These are phyloP conservation scores for Drosophila tropicalis DNA, from an alignment of 1,140 invertebrate species.

Conservation along the genomic window DNA sequence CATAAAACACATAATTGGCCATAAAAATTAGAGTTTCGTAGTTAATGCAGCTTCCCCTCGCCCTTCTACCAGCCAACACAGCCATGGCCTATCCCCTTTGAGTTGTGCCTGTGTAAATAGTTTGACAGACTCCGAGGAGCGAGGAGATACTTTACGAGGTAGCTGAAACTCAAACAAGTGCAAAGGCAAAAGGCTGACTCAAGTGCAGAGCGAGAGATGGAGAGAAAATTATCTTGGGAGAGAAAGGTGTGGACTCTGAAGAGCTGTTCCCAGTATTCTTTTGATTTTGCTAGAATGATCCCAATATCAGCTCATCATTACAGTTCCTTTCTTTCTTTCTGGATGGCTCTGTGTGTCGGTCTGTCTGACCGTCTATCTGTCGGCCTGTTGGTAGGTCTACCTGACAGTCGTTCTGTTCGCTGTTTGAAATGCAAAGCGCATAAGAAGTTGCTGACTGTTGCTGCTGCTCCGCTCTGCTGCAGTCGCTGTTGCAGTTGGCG, in stretches of 20 bases:
- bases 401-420: conserved; percentile 13
- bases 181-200: conserved; percentile 30
- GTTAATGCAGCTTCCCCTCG: conserved; percentile 43
- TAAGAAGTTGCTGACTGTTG: conserved; percentile 7
- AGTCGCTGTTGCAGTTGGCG: conserved; percentile 28
- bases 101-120: conserved; percentile 52
- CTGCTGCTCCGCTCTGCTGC: not conserved
- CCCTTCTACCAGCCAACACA: not conserved
- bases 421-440: conserved; percentile 63
- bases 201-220: conserved; percentile 32
- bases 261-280: conserved; percentile 60
- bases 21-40: conserved; percentile 59
- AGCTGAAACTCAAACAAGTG: conserved; percentile 41
- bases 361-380: conserved; percentile 2
- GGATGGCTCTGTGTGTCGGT: not conserved
- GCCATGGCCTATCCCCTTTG: too few relatives aligned
- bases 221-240: conserved; percentile 11
- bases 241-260: not conserved
- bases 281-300: conserved; percentile 39
- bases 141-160: conserved; percentile 5
- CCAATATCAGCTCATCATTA: conserved; percentile 31
- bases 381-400: too few relatives aligned
- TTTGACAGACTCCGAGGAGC: conserved; percentile 50
- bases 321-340: conserved; percentile 51
- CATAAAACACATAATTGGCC: conserved; percentile 59